phyloP scores from a whole-genome alignment of 2,888 invertebrate genomes.

The Nebria salina region DNA sequence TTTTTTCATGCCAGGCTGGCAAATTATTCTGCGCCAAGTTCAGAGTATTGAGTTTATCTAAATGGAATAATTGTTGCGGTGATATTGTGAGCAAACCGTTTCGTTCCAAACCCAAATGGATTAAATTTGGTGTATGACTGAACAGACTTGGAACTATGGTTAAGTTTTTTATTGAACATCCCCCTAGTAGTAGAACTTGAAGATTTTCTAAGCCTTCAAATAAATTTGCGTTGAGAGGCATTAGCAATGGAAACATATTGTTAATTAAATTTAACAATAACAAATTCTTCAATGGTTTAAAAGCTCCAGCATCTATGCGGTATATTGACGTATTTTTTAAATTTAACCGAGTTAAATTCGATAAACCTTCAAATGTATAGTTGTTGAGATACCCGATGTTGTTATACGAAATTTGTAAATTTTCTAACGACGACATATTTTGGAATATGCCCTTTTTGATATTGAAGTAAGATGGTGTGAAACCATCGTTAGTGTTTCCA shows the following conservation, averaged over 20 bases:
- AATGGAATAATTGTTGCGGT: slow-evolving; percentile 61
- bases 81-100: slow-evolving; percentile 65
- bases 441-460: slow-evolving; percentile 65
- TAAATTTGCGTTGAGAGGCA: slow-evolving; percentile 61
- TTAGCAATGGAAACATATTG: slow-evolving; percentile 64
- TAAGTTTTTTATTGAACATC: slow-evolving; percentile 65
- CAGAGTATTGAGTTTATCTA: slow-evolving; percentile 62
- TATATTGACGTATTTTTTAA: slow-evolving; percentile 67
- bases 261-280: slow-evolving; percentile 66
- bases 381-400: slow-evolving; percentile 65
- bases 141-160: slow-evolving; percentile 65
- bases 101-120: slow-evolving; percentile 64
- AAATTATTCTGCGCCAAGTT: slow-evolving; percentile 67
- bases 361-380: slow-evolving; percentile 65
- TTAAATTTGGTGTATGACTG: slow-evolving; percentile 64
- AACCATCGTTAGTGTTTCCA: slow-evolving; percentile 63
- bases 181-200: slow-evolving; percentile 64
- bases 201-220: slow-evolving; percentile 66
- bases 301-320: slow-evolving; percentile 64
- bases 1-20: slow-evolving; percentile 65
- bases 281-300: slow-evolving; percentile 62
- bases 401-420: slow-evolving; percentile 67
- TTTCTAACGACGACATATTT: slow-evolving; percentile 63
- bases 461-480: slow-evolving; percentile 65
- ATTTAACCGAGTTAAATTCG: slow-evolving; percentile 63